Percentiles rank a stretch among this genome's conserved stretches.
Conservation (phyloP, 2,113 vertebrate genomes). For the Capreolus pygargus region DNA sequence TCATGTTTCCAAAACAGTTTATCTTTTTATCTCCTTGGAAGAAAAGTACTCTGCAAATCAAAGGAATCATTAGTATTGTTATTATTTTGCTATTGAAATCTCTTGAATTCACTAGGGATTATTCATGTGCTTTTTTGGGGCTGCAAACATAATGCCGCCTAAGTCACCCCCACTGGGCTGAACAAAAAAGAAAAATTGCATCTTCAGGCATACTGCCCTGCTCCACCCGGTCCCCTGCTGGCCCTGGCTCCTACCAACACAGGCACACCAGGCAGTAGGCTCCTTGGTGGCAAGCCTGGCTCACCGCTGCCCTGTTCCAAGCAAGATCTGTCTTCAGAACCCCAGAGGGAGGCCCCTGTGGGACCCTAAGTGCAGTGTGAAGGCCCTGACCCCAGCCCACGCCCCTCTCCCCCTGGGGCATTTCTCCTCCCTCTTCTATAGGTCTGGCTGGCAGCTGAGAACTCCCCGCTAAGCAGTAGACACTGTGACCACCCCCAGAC, state of each 20-base stretch:
- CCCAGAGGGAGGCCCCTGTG: background rate
- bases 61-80: slow-evolving; percentile 78
- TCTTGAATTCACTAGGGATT: slow-evolving; percentile 73
- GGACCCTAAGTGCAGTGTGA: background rate
- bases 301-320: background rate
- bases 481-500: background rate
- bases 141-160: slow-evolving; percentile 60
- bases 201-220: slow-evolving; percentile 68
- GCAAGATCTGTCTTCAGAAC: slow-evolving; percentile 29
- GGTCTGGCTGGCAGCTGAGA: background rate
- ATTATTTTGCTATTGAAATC: slow-evolving; percentile 77
- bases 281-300: slow-evolving; percentile 54
- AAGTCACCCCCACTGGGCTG: slow-evolving; percentile 73
- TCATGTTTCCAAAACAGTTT: slow-evolving; percentile 74
- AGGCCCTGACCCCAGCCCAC: background rate
- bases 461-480: background rate
- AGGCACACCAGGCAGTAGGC: slow-evolving; percentile 24
- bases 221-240: slow-evolving; percentile 68
- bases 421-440: background rate
- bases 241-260: slow-evolving; percentile 52
- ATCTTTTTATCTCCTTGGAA: slow-evolving; percentile 77
- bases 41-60: slow-evolving; percentile 68
- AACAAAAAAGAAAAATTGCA: slow-evolving; percentile 76
- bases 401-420: background rate
- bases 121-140: slow-evolving; percentile 72